Base-by-base conservation (phyloP, 1,140 invertebrate genomes). In the Ceratoteleas bidentatus region DNA sequence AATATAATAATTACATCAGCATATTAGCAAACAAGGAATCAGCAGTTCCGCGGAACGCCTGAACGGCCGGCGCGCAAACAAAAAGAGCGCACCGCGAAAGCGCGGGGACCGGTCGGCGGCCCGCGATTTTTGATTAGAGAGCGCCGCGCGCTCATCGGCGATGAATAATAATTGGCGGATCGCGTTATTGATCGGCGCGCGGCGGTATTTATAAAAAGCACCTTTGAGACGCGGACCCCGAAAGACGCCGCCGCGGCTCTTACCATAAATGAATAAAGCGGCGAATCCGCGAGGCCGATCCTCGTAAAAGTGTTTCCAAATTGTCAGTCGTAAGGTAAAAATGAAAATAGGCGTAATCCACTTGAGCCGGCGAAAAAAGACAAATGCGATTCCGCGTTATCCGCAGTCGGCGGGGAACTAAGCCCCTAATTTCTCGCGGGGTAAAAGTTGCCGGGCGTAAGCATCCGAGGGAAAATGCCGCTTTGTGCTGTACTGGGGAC, bases 1-100 rank as follows among this genome's bases (percentile, higher is more conserved):
- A 91, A 90, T 91, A 90, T 89, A 91, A 91, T 91, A 91, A 91
- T 91, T 91, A 91, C 90, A 91, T 91, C 89, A 91, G 90, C 90
- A 91, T 91, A 91, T 91, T 87, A 86, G 87, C 89, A 91, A 91
- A 91, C 88, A 90, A 76, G 85, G 66, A 88, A 87, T 91, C 89
- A 90, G 88, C 89, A 82, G 82, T 85, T 84, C 72, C 52, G 74
- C 56, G 50, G 58, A 58, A 14, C 53, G 33, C 49, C 75, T 58
- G 68, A 53, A 61, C 75, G 49, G 69, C 64, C 74, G 68, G 83
- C 81, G 83, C 69, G 83, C 85, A 84, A 87, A 84, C 81, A 83
- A 79, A 76, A 60, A 64, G 64, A 45, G 43, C 43, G 50, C 56
- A 58, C 16, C 50, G 40, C 33, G n/a, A n/a, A n/a, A n/a, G n/a